Base-by-base conservation (phyloP, 1,140 invertebrate species). In the Bombus superbus region DNA sequence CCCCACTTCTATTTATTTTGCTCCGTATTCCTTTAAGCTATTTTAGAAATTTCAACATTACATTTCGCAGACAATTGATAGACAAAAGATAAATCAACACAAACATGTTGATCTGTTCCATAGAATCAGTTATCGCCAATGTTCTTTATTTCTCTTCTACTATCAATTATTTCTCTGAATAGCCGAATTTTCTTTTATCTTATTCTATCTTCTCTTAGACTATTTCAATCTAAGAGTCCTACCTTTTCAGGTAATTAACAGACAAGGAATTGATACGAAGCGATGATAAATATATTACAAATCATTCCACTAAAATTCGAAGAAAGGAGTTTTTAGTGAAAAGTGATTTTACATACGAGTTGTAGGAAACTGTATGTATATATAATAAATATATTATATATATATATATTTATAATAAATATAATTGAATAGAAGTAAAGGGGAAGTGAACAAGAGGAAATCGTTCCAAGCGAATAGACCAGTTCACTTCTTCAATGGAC, bases 281-380 rank as follows among this genome's bases (percentile, higher is more conserved):
- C 2, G 9, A 4, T 4, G 28, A n/a, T 13, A 62, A 13, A 13
- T n/a, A 13, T 5, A n/a, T n/a, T n/a, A 5, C 13, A 1, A 62
- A n/a, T 62, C 3, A 13, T 62, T 62, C 28, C 18, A 53, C 0
- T 13, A 13, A 62, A 62, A 62, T 62, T 62, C 28, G 28, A 62
- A 11, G 0, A n/a, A 5, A 13, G 1, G 11, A n/a, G 11, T n/a
- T 62, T 13, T 5, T 13, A 62, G 1, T 62, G 0, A 62, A n/a
- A 62, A n/a, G 1, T n/a, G 11, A 62, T n/a, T n/a, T 13, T 62
- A 13, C 59, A 11, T 62, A 13, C 0, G 28, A 62, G 11, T 62
- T n/a, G 11, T n/a, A 62, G 28, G 2, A n/a, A n/a, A 11, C 28
- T 13, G 28, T n/a, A 13, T 62, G 5, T 22, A 44, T 38, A 38